Base-by-base conservation (phyloP, 2,888 invertebrate genomes). In the Mythimna impura region DNA sequence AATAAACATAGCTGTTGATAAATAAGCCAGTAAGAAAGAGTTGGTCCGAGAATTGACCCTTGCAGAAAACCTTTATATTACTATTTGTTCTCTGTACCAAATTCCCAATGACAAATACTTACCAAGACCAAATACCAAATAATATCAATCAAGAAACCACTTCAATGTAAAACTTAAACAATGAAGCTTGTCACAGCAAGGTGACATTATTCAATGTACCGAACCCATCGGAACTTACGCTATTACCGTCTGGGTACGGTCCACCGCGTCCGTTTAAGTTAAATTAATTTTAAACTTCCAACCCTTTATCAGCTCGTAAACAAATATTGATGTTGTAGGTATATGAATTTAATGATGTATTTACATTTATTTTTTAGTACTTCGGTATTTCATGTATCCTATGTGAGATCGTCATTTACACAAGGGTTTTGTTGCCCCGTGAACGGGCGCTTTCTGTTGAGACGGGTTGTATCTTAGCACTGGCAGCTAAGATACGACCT, bases 131-230 rank as follows among this genome's bases (percentile, higher is more conserved):
- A 58, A 40, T 22, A 50, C 34, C 1, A 0, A 47, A 47, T 14
- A 43, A 47, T n/a, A 58, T 63, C 2, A 62, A 63, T 43, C 60
- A 10, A 12, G 20, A 50, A 58, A 9, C 40, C n/a, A 54, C 30
- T 25, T 40, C 55, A 30, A 17, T 61, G 30, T 63, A 40, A 71
- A 80, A 82, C 82, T 85, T 65, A 70, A 78, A 76, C 76, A 76
- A 81, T 77, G 60, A 70, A 62, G 74, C 66, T 76, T 71, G 58
- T 69, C 77, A 65, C 65, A 73, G 68, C 70, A 70, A 61, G 72
- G 73, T 78, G 78, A 73, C 78, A 77, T 84, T 81, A 86, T 83
- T 84, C 76, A 84, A 78, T 77, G 64, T 86, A 68, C 66, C 63
- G 58, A 68, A 61, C 60, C 66, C 63, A 80, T 80, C 76, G 67